Percentiles rank a stretch among this genome's conserved stretches.
phyloP scores from a whole-genome alignment of 2,888 invertebrate species.

The Drosophila formosana region DNA sequence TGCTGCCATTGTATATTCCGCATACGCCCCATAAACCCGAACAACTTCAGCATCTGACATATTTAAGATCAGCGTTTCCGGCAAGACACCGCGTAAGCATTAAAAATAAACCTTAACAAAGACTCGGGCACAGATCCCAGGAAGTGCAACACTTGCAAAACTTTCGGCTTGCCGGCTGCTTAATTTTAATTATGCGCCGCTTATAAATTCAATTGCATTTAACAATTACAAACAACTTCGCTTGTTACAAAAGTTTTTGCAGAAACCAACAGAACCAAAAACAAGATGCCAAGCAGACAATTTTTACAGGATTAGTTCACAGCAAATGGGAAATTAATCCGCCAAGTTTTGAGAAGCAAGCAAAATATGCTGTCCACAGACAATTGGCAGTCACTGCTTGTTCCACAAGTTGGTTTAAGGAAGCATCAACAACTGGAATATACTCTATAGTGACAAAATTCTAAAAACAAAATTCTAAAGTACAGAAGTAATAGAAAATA shows the following conservation, averaged over 20 bases:
- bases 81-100: constrained; percentile 34
- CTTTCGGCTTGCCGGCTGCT: constrained; percentile 68
- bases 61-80: constrained; percentile 45
- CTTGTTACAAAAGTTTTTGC: constrained; percentile 45
- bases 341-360: constrained; percentile 27
- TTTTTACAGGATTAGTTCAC: constrained; percentile 75
- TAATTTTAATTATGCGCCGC: constrained; percentile 79
- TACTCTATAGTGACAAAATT: background rate
- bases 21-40: background rate
- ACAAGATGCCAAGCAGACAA: constrained; percentile 61
- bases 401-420: constrained; percentile 34
- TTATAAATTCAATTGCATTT: constrained; percentile 80
- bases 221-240: constrained; percentile 74
- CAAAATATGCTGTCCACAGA: constrained; percentile 27
- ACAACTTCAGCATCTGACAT: constrained; percentile 4
- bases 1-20: background rate
- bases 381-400: constrained; percentile 33
- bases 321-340: constrained; percentile 77
- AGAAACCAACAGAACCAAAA: constrained; percentile 20
- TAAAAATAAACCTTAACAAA: constrained; percentile 35
- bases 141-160: constrained; percentile 70
- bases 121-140: constrained; percentile 37
- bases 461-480: background rate
- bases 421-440: background rate
- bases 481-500: background rate